Evolutionary conservation across 2,113 vertebrate genomes (phyloP).

Genomic region (Colinus virginianus): DNA sequence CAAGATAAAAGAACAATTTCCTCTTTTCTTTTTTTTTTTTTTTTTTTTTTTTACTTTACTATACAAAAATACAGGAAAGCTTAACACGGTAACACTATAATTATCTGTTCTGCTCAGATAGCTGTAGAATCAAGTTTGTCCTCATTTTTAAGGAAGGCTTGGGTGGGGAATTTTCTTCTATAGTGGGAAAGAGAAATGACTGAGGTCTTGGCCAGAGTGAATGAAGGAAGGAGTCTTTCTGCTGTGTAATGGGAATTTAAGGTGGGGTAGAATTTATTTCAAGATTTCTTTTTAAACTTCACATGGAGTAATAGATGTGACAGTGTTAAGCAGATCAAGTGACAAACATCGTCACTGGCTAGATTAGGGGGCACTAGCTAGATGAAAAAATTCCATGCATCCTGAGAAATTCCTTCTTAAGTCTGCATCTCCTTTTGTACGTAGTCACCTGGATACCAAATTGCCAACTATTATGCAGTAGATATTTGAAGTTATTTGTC

Average conservation of each 20-base stretch:
- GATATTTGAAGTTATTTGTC: neutral
- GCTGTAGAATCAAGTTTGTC: neutral
- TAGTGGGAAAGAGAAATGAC: neutral
- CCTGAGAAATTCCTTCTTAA: neutral
- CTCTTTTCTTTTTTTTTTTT: too few species aligned
- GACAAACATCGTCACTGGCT: neutral
- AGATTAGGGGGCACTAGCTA: neutral
- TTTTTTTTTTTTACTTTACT: neutral
- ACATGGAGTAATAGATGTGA: neutral
- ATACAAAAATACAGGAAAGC: neutral
- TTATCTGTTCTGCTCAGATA: neutral
- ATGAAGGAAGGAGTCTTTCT: neutral
- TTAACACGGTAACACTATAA: neutral
- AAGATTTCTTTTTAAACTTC: neutral
- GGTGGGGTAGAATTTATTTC: neutral
- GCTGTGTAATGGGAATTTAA: accelerated
- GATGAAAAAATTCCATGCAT: neutral
- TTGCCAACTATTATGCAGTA: neutral
- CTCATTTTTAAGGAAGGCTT: neutral
- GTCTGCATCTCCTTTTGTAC: neutral
- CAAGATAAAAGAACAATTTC: neutral
- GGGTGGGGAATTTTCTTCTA: neutral
- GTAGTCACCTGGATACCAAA: neutral
- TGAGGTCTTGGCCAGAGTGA: neutral
- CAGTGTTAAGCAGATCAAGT: neutral